Evolutionary conservation across 1,140 invertebrate species (phyloP).

Genomic region (Trichogramma pretiosum): DNA sequence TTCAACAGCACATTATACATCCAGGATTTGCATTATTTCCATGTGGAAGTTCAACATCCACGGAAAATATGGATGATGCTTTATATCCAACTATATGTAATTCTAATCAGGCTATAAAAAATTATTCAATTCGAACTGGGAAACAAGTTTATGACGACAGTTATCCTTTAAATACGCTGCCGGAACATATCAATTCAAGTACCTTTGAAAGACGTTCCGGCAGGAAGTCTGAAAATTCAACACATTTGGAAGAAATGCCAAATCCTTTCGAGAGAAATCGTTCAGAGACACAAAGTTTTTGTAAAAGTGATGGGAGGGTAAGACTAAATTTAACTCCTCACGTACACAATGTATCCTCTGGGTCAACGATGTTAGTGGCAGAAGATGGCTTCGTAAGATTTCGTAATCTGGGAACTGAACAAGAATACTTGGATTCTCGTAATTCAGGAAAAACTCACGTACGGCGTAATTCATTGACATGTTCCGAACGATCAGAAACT

Average conservation of each 20-base stretch:
- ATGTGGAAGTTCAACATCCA: constrained; percentile 65
- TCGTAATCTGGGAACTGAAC: constrained; percentile 53
- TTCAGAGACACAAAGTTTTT: constrained; percentile 36
- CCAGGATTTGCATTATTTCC: constrained; percentile 67
- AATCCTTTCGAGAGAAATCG: constrained; percentile 41
- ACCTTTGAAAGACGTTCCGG: constrained; percentile 45
- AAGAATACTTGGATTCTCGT: constrained; percentile 38
- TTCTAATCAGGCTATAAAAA: constrained; percentile 74
- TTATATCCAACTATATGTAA: constrained; percentile 74
- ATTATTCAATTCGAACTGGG: constrained; percentile 68
- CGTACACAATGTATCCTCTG: constrained; percentile 37
- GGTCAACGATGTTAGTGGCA: constrained; percentile 64
- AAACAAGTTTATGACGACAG: constrained; percentile 67
- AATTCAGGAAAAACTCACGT: constrained; percentile 35
- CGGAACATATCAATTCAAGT: constrained; percentile 46
- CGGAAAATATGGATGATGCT: constrained; percentile 53
- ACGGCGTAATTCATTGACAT: constrained; percentile 37
- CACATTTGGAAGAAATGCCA: no score
- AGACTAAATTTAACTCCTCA: constrained; percentile 31
- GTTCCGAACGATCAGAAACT: constrained; percentile 38
- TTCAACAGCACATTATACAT: constrained; percentile 43
- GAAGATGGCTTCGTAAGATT: constrained; percentile 79
- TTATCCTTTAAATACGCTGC: constrained; percentile 49
- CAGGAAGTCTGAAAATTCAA: constrained; percentile 45
- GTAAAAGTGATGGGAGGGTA: constrained; percentile 28